Evolutionary conservation across 2,113 vertebrate genomes (phyloP), one percentile per base, ranked within the genome.

Genomic region (Toxostoma redivivum): DNA sequence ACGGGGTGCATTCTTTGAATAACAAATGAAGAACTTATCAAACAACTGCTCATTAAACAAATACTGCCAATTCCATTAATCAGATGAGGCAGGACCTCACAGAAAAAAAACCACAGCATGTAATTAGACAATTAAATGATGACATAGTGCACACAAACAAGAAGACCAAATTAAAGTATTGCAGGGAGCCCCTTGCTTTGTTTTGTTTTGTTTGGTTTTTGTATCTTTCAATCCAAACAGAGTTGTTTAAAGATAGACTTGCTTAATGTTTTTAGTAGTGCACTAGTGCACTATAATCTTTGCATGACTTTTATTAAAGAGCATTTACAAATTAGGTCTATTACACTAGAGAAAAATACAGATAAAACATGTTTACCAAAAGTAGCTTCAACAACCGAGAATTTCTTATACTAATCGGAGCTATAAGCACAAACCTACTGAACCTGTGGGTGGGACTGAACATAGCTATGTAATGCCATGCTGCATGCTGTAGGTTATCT

Each of bases 31-130:
- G 73, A 92, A 56, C 12, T 11, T 71, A 71, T 53, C 31, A 81
- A 90, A 82, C n/a, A 94, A 72, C 35, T 66, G 31, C n/a, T 91
- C n/a, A 64, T 90, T 96, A 95, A 79, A 57, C 37, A 72, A 82
- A 37, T 67, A 64, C 13, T 40, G 28, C 17, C 50, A 69, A 80
- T 62, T 93, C 31, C 12, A 72, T 58, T 8, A 72, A 88, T 82
- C 54, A 88, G 86, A 86, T 54, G 23, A 86, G 54, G 42, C 50
- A 92, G 11, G 17, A 51, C 38, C 28, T 71, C 60, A n/a, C 2
- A 4, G n/a, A 23, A 79, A 91, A 92, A 71, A 38, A 30, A 27
- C 1, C 7, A 54, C 22, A 86, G 16, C 19, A 42, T 79, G 30
- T 69, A 85, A 93, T 87, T 72, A 91, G 28, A 71, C 44, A 80